Conservation (phyloP, 2,797 vertebrate species). For the Squalus acanthias region DNA sequence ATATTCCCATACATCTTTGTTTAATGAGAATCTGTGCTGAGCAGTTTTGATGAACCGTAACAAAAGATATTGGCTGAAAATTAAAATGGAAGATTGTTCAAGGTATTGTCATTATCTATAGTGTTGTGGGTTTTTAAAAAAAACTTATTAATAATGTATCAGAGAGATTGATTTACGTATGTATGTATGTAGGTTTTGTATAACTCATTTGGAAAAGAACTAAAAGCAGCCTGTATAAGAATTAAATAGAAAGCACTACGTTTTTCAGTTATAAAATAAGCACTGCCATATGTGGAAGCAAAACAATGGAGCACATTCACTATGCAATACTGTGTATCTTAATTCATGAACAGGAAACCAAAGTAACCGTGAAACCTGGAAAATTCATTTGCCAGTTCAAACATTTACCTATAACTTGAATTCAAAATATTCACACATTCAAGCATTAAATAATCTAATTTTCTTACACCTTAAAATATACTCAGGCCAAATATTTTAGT, state of each 20-base stretch:
- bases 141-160: background rate
- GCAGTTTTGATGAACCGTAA: background rate
- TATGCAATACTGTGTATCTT: background rate
- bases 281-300: background rate
- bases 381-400: background rate
- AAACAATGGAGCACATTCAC: background rate
- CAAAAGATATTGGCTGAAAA: background rate
- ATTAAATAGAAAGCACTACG: background rate
- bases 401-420: background rate
- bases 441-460: background rate
- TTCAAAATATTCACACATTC: background rate
- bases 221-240: background rate
- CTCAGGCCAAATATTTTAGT: background rate
- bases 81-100: background rate
- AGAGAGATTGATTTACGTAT: background rate
- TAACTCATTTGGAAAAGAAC: background rate
- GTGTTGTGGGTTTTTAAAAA: too few species aligned
- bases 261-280: background rate
- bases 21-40: background rate
- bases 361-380: background rate
- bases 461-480: background rate
- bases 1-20: background rate
- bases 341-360: background rate
- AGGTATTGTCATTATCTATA: background rate
- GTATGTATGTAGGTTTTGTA: background rate